Percentiles rank a stretch among this genome's conserved stretches.
Evolutionary conservation across 2,797 vertebrate genomes (phyloP).

Genomic region (Pangasius macronema): DNA sequence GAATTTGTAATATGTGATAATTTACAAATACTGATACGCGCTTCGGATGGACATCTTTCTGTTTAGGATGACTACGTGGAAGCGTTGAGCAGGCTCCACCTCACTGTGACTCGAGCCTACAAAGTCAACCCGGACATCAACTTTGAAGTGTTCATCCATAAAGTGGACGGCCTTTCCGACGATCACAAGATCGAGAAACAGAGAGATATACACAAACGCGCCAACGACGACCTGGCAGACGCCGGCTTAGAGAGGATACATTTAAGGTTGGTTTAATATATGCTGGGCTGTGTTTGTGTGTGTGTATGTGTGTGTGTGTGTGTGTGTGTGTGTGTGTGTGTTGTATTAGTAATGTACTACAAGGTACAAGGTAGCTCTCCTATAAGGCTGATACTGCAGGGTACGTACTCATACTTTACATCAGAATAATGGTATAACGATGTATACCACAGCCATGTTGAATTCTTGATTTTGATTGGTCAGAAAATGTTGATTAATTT

Average conservation of each 20-base stretch:
- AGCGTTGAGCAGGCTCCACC: constrained; percentile 87
- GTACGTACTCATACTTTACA: not conserved
- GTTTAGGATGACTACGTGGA: constrained; percentile 91
- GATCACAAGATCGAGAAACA: constrained; percentile 96
- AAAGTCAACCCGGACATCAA: constrained; percentile 93
- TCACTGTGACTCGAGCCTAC: constrained; percentile 91
- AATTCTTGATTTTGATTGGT: not conserved
- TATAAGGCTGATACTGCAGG: not conserved
- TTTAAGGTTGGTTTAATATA: constrained; percentile 77
- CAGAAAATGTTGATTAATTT: not conserved
- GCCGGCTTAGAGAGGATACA: constrained; percentile 88
- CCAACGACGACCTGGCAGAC: constrained; percentile 89
- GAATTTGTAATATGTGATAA: too few relatives aligned
- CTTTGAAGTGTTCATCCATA: constrained; percentile 96
- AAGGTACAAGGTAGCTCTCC: not conserved
- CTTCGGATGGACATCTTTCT: not conserved
- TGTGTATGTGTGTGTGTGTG: not conserved
- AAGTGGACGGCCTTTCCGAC: constrained; percentile 92
- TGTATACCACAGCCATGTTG: not conserved
- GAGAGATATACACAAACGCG: constrained; percentile 89
- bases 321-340: not conserved
- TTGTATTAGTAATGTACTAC: not conserved
- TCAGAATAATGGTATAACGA: not conserved
- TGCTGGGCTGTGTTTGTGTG: not conserved
- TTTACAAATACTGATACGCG: not conserved